phyloP scores from a whole-genome alignment of 2,888 invertebrate genomes.

The Drosophila anomalata region DNA sequence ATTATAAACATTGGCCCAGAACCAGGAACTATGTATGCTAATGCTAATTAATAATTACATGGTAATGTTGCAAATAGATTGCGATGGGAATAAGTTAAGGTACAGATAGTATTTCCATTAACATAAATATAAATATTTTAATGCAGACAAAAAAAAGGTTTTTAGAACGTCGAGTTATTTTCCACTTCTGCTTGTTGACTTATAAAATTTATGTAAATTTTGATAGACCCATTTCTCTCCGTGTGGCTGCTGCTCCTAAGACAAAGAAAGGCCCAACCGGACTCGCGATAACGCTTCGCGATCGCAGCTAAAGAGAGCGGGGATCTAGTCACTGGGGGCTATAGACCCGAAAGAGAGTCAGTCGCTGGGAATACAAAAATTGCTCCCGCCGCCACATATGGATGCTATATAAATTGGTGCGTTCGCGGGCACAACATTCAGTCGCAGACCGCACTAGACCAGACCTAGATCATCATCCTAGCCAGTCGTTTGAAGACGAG shows the following conservation, averaged over 20 bases:
- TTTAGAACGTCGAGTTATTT: neutral
- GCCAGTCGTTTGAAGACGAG: neutral
- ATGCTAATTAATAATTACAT: slow-evolving; percentile 32
- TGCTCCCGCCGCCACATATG: slow-evolving; percentile 36
- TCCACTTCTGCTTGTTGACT: neutral
- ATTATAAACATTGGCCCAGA: slow-evolving; percentile 2
- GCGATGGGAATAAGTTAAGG: slow-evolving; percentile 18
- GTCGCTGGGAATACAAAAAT: slow-evolving; percentile 4
- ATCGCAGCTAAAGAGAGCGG: slow-evolving; percentile 29
- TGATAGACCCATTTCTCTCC: slow-evolving; percentile 6
- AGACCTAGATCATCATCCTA: slow-evolving; percentile 34
- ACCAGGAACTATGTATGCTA: slow-evolving; percentile 21
- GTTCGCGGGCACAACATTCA: slow-evolving; percentile 46
- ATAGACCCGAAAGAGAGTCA: slow-evolving; percentile 18
- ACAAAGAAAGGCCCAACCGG: slow-evolving; percentile 45
- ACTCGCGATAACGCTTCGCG: slow-evolving; percentile 51
- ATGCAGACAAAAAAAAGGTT: slow-evolving; percentile 17
- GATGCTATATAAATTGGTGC: slow-evolving; percentile 64
- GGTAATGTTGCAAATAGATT: slow-evolving; percentile 25
- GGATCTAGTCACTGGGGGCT: neutral
- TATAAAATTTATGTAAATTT: neutral
- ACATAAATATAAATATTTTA: slow-evolving; percentile 20
- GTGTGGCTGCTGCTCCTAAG: slow-evolving; percentile 28
- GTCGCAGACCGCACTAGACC: slow-evolving; percentile 56
- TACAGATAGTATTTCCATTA: slow-evolving; percentile 16